Conservation (phyloP, 2,888 invertebrate species). For the Drosophila melanosoma region DNA sequence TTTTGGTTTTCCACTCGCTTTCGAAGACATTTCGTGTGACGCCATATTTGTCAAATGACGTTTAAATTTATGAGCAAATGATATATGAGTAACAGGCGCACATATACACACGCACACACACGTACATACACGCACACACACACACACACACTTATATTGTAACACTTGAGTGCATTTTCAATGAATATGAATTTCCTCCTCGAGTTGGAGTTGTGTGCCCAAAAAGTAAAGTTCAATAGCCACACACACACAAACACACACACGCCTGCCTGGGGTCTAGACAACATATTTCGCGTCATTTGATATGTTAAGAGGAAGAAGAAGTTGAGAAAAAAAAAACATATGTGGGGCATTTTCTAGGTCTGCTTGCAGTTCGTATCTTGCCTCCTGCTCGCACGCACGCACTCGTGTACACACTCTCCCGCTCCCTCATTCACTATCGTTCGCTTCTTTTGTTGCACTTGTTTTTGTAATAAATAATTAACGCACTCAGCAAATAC, state of each 20-base stretch:
- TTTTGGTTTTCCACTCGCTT: conserved; percentile 39
- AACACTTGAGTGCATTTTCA: conserved; percentile 26
- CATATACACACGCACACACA: conserved; percentile 11
- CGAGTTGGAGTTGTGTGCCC: conserved; percentile 3
- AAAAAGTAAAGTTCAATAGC: conserved; percentile 51
- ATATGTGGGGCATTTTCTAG: conserved; percentile 49
- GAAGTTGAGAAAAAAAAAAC: conserved; percentile 4
- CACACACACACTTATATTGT: conserved; percentile 1
- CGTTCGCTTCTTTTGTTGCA: conserved; percentile 19
- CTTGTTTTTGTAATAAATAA: conserved; percentile 29
- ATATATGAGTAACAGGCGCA: conserved; percentile 59
- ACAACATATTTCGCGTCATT: conserved; percentile 57
- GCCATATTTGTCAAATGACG: conserved; percentile 77
- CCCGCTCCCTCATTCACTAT: not conserved
- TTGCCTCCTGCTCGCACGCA: not conserved
- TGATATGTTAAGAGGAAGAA: conserved; percentile 29
- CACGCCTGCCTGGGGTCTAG: conserved; percentile 21
- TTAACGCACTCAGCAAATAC: conserved; percentile 28
- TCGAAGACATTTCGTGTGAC: conserved; percentile 70
- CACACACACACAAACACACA: conserved; percentile 15
- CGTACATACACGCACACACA: conserved; percentile 1
- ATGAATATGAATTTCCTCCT: conserved; percentile 14
- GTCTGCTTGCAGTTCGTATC: conserved; percentile 9
- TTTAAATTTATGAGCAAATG: conserved; percentile 73
- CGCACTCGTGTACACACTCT: not conserved